These are phyloP conservation scores for Parazoanthus swiftii DNA, from an alignment of 92 coral and sea anemone species.

Conservation along the genomic window DNA sequence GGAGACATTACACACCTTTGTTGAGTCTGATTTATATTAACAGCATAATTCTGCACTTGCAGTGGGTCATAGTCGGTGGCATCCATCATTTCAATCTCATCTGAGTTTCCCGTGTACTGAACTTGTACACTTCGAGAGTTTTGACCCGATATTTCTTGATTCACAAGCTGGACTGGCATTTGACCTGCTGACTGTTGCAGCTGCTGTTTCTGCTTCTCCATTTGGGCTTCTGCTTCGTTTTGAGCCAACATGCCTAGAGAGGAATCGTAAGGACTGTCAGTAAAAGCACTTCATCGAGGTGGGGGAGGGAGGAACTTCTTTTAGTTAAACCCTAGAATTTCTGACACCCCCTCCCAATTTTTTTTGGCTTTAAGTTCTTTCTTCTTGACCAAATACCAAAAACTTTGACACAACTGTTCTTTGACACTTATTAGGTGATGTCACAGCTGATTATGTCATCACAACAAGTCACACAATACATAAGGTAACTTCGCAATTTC, in stretches of 20 bases:
- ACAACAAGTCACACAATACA: no score
- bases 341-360: no score
- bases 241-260: conserved; percentile 29
- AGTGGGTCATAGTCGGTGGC: conserved; percentile 49
- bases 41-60: conserved; percentile 38
- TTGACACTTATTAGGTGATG: no score
- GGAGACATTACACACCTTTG: conserved; percentile 36
- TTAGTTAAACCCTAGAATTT: no score
- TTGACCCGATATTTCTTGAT: conserved; percentile 10
- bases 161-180: conserved; percentile 23
- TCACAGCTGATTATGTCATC: no score
- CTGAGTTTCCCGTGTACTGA: conserved; percentile 35
- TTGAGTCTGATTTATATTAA: conserved; percentile 14
- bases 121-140: background rate
- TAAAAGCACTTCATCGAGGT: background rate
- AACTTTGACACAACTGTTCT: no score
- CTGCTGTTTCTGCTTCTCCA: conserved; percentile 25
- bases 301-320: background rate
- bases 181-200: conserved; percentile 7
- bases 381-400: no score
- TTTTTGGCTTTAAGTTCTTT: no score
- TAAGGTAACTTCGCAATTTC: no score
- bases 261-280: background rate
- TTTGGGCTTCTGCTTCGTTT: conserved; percentile 28
- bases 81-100: conserved; percentile 75